Percentiles rank a stretch among this genome's conserved stretches.
Conservation (phyloP, 1,140 invertebrate genomes). For the Cydia amplana region DNA sequence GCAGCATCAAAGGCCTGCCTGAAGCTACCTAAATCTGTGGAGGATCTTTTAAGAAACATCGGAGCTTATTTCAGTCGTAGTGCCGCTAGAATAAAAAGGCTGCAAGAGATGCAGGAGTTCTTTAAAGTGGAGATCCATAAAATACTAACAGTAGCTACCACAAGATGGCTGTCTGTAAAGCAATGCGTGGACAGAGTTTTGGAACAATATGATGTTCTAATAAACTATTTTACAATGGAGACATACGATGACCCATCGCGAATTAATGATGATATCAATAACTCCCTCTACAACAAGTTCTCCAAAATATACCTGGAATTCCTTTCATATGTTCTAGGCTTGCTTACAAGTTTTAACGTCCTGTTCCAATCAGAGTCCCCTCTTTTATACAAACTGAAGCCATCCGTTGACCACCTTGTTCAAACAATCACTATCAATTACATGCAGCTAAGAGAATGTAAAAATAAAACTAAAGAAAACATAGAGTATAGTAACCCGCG, state of each 20-base stretch:
- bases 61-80: conserved; percentile 9
- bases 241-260: conserved; percentile 21
- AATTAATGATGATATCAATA: conserved; percentile 2
- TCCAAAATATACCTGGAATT: conserved; percentile 29
- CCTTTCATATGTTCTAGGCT: conserved; percentile 21
- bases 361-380: conserved; percentile 31
- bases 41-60: too few relatives aligned
- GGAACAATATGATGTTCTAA: conserved; percentile 25
- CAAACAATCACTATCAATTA: conserved; percentile 26
- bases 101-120: conserved; percentile 25
- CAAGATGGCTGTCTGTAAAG: conserved; percentile 30
- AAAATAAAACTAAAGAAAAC: conserved; percentile 4
- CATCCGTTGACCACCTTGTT: conserved; percentile 24
- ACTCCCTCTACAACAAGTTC: conserved; percentile 6
- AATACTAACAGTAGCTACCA: conserved; percentile 21
- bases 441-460: conserved; percentile 26
- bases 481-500: conserved; percentile 16
- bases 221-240: conserved; percentile 24
- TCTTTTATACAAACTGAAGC: conserved; percentile 22
- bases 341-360: conserved; percentile 16
- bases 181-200: conserved; percentile 13
- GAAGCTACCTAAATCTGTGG: neutral
- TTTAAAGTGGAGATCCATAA: conserved; percentile 23
- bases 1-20: conserved; percentile 25
- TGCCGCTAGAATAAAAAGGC: conserved; percentile 12